Evolutionary conservation across 2,888 invertebrate genomes (phyloP).

Genomic region (Eustalomyia histrio): DNA sequence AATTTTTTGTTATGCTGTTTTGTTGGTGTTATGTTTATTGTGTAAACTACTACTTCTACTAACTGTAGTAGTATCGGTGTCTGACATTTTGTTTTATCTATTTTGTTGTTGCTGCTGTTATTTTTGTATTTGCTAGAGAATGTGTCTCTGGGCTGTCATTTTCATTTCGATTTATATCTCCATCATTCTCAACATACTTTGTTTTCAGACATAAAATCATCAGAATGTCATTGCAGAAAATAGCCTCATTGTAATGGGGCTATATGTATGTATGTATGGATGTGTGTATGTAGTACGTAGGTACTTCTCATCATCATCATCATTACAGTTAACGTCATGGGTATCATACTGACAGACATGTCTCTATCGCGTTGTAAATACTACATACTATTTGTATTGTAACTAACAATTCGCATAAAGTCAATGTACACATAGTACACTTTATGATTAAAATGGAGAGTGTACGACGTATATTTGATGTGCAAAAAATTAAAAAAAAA

Average conservation of each 20-base stretch:
- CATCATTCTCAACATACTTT: constrained; percentile 67
- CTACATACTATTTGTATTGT: constrained; percentile 31
- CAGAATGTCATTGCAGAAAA: constrained; percentile 71
- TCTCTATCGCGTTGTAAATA: constrained; percentile 50
- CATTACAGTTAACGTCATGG: constrained; percentile 56
- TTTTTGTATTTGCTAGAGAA: constrained; percentile 68
- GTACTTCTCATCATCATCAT: constrained; percentile 50
- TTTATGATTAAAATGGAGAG: neutral
- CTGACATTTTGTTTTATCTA: constrained; percentile 63
- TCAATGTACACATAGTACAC: constrained; percentile 18
- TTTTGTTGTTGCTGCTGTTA: constrained; percentile 62
- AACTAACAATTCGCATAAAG: constrained; percentile 34
- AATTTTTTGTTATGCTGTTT: neutral
- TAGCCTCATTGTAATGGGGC: constrained; percentile 73
- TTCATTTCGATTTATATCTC: constrained; percentile 78
- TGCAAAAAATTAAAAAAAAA: too few relatives aligned
- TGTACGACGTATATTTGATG: neutral
- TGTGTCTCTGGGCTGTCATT: constrained; percentile 79
- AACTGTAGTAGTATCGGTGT: constrained; percentile 54
- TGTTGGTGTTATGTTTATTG: constrained; percentile 45
- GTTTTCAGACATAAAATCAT: constrained; percentile 60
- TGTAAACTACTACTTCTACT: constrained; percentile 14
- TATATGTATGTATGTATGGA: constrained; percentile 43
- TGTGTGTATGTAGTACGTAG: constrained; percentile 26
- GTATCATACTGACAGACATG: constrained; percentile 30